Base-by-base conservation (phyloP, 30 jellyfish, hydroid and myxozoan genomes). In the Turritopsis dohrnii region DNA sequence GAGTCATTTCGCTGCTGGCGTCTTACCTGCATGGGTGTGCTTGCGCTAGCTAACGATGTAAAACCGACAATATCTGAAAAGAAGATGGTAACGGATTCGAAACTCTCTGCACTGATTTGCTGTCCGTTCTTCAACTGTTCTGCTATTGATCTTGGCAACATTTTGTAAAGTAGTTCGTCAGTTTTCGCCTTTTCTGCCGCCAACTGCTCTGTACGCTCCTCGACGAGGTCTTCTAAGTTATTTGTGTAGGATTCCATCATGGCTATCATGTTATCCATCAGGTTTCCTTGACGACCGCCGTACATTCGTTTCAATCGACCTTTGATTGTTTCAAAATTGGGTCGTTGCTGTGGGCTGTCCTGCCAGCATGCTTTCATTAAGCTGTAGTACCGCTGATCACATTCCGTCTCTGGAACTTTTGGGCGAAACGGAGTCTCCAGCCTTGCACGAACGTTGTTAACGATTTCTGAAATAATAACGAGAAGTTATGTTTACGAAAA, bases 1-100 rank as follows among this genome's bases (percentile, higher is more conserved):
- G 60, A 3, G 60, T 41, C 60, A 41, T 41, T 41, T 13, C 60
- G n/a, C n/a, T n/a, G n/a, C n/a, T n/a, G n/a, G n/a, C n/a, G n/a
- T n/a, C 60, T 41, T 52, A 92, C 98, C 95, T 92, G 98, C 98
- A 92, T 92, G 21, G 99, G 99, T 1, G 99, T 94, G 72, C 99
- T 94, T 66, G 52, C 76, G 4, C 96, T 76, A 21, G 99, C 99
- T 21, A 94, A 84, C 31, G 91, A 66, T 21, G 99, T 94, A 65
- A 94, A 94, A 7, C 99, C 99, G 65, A 94, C 99, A 71, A 94
- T 94, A 79, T 94, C 99, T 69, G 97, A 89, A 81, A 94, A 94
- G 88, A 87, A 94, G 74, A 94, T 94, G n/a, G 96, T 94, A 16
- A 94, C 99, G 27, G 88, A 71, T 41, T 94, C 99, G 54, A 94